These are phyloP conservation scores for Rutilus rutilus DNA, from an alignment of 2,113 vertebrate genomes.

Conservation along the genomic window DNA sequence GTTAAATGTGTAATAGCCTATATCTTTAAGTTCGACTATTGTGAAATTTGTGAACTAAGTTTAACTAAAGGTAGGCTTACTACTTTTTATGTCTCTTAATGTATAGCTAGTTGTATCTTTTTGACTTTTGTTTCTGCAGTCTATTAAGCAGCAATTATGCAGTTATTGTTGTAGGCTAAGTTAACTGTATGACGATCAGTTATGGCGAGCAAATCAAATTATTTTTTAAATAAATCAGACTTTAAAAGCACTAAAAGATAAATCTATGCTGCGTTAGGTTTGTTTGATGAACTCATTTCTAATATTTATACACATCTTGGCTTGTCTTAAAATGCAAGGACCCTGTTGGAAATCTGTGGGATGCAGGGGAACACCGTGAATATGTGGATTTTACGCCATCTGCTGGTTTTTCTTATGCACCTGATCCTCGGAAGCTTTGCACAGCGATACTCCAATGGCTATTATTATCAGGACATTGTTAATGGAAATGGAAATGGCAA, in stretches of 20 bases:
- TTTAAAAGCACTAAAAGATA: background rate
- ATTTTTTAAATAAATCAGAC: background rate
- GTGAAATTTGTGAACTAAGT: background rate
- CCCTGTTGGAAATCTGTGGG: conserved; percentile 34
- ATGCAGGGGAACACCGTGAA: conserved; percentile 6
- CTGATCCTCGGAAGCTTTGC: conserved; percentile 58
- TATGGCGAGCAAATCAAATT: background rate
- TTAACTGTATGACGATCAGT: background rate
- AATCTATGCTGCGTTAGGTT: background rate
- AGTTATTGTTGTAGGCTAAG: background rate
- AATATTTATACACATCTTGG: background rate
- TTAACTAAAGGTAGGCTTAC: background rate
- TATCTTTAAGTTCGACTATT: background rate
- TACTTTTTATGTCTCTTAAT: background rate
- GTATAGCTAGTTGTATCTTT: background rate
- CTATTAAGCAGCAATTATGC: background rate
- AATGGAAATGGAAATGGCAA: conserved; percentile 72
- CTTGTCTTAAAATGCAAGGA: background rate
- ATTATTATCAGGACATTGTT: conserved; percentile 83
- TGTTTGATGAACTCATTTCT: background rate
- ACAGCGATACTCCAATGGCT: conserved; percentile 81
- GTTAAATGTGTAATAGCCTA: background rate
- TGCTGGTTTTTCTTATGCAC: conserved; percentile 67
- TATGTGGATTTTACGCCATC: conserved; percentile 66
- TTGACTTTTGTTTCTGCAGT: background rate